These are phyloP conservation scores for Euborellia annulipes DNA, from an alignment of 1,140 invertebrate species.

Conservation along the genomic window DNA sequence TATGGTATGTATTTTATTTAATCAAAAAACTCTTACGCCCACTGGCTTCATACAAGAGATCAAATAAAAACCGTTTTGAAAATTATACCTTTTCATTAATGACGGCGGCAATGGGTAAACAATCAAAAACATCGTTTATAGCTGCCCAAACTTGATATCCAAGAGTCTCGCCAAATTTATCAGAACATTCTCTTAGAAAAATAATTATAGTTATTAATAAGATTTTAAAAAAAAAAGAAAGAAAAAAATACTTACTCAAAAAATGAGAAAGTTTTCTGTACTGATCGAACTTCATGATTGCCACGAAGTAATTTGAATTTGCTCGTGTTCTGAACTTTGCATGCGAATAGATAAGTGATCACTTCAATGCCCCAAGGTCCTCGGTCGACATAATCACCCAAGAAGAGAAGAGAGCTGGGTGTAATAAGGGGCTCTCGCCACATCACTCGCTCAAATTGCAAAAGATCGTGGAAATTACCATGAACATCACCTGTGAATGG, in stretches of 20 bases:
- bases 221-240: no score
- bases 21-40: no score
- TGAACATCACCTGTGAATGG: constrained; percentile 35
- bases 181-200: constrained; percentile 36
- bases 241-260: constrained; percentile 42
- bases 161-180: constrained; percentile 45
- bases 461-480: constrained; percentile 40
- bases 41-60: no score
- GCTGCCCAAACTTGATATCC: constrained; percentile 47
- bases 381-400: constrained; percentile 52
- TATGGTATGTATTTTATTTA: no score
- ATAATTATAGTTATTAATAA: no score
- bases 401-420: constrained; percentile 41
- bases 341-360: constrained; percentile 43
- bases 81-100: constrained; percentile 48
- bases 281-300: constrained; percentile 45
- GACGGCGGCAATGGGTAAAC: constrained; percentile 49
- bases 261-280: constrained; percentile 57
- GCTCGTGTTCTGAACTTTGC: constrained; percentile 41
- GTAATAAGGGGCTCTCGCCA: constrained; percentile 40
- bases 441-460: constrained; percentile 41
- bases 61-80: no score
- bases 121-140: constrained; percentile 53
- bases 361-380: constrained; percentile 43
- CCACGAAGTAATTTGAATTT: constrained; percentile 44